Conservation (phyloP, 2,888 invertebrate genomes). For the Eumerus sabulonum region DNA sequence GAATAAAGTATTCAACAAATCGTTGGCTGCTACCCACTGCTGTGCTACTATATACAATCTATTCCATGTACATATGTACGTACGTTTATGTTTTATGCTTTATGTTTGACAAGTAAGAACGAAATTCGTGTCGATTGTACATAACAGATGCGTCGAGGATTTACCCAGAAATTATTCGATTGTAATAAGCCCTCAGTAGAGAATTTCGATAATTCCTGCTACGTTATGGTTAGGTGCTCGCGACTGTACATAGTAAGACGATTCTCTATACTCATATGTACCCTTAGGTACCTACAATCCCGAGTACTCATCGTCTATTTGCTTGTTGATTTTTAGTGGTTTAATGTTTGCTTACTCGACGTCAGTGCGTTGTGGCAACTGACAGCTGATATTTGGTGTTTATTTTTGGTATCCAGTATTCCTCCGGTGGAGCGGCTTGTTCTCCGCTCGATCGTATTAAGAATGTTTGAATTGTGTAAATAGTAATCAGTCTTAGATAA, state of each 20-base stretch:
- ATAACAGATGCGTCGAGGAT: constrained; percentile 46
- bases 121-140: background rate
- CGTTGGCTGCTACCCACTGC: constrained; percentile 47
- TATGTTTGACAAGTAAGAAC: constrained; percentile 28
- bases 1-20: constrained; percentile 68
- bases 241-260: background rate
- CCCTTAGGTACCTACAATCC: no score
- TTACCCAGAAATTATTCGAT: constrained; percentile 24
- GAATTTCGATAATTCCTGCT: constrained; percentile 19
- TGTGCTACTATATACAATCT: constrained; percentile 18
- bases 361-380: constrained; percentile 46
- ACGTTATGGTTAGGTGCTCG: background rate
- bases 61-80: no score
- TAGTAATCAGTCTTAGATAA: constrained; percentile 41
- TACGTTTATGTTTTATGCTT: constrained; percentile 4
- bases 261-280: no score
- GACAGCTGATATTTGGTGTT: constrained; percentile 57
- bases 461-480: constrained; percentile 54
- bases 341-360: constrained; percentile 7
- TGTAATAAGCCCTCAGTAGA: background rate
- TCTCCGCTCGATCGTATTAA: constrained; percentile 43
- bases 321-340: constrained; percentile 5
- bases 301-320: no score
- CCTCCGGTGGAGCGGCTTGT: constrained; percentile 32
- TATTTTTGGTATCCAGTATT: constrained; percentile 47